Base-by-base conservation (phyloP, 1,140 invertebrate species). In the Aphaenogaster ashmeadi region DNA sequence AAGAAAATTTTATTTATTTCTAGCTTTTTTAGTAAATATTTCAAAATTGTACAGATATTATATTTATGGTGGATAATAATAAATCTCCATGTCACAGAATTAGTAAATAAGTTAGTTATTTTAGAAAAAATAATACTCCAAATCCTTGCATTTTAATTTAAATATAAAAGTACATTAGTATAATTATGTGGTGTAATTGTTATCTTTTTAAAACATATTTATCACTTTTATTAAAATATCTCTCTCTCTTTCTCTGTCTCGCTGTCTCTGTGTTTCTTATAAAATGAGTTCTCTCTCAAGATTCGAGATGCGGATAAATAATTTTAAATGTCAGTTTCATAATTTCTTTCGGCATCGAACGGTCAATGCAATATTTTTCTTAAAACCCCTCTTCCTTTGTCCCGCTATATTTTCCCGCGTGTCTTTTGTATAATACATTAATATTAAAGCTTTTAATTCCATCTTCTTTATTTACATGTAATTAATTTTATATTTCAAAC, bases 401-500 rank as follows among this genome's bases (percentile, higher is more conserved):
- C 3, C 13, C 9, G 3, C 9, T 27, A 33, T 33, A 33, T 52
- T 33, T 71, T 8, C 13, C 15, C 4, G 44, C n/a, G 1, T 4
- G 18, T n/a, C 8, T 21, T 27, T 50, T 69, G 9, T 3, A 27
- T 27, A 27, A 27, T 27, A 3, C 66, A 44, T 18, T 54, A 71
- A 74, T 54, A 0, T 54, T 11, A 9, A 27, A 27, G 0, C 18
- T 54, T 58, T 58, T 58, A 41, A 74, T 56, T 52, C 15, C 1
- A 7, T 36, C 8, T 67, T 21, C 9, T 67, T 67, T 2, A 13
- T 41, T 3, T 67, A 74, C 7, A 52, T 27, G 8, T 44, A 60
- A 58, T 58, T 75, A 52, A 75, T 54, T 58, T 36, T 18, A 21
- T 13, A 58, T 58, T 27, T 75, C 54, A n/a, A 21, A n/a, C 64